Evolutionary conservation across 2,888 invertebrate species (phyloP).

Genomic region (Eilema griseolum): DNA sequence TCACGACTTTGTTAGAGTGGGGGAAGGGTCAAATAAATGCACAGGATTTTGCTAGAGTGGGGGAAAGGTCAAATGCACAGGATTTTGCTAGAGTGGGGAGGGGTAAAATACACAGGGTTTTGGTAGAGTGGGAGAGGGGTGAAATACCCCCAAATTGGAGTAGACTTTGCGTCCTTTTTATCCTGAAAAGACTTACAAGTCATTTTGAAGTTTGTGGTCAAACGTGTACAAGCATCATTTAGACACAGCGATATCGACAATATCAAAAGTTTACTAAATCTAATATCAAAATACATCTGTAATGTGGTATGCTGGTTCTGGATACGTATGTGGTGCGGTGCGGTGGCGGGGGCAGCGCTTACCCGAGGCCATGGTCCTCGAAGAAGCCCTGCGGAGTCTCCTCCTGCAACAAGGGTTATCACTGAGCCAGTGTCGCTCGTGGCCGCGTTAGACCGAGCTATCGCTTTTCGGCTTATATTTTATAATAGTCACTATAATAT

Average conservation of each 20-base stretch:
- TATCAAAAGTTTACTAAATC: constrained; percentile 35
- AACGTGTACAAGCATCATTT: constrained; percentile 11
- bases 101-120: no score
- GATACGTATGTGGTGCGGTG: constrained; percentile 44
- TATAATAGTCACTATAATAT: no score
- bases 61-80: no score
- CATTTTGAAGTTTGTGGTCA: background rate
- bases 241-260: constrained; percentile 28
- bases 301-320: constrained; percentile 31
- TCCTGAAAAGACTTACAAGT: background rate
- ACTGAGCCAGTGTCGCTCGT: constrained; percentile 86
- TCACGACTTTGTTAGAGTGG: no score
- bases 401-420: constrained; percentile 94
- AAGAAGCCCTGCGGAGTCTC: constrained; percentile 99
- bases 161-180: background rate
- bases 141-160: no score
- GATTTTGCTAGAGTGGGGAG: no score
- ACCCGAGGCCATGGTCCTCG: constrained; percentile 99
- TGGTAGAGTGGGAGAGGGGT: no score
- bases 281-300: constrained; percentile 49
- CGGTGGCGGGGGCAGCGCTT: constrained; percentile 65
- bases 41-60: background rate
- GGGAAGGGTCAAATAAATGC: background rate
- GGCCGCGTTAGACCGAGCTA: constrained; percentile 80
- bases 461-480: constrained; percentile 76